Base-by-base conservation (phyloP, 2,888 invertebrate genomes). In the Drosophila maculinotata region DNA sequence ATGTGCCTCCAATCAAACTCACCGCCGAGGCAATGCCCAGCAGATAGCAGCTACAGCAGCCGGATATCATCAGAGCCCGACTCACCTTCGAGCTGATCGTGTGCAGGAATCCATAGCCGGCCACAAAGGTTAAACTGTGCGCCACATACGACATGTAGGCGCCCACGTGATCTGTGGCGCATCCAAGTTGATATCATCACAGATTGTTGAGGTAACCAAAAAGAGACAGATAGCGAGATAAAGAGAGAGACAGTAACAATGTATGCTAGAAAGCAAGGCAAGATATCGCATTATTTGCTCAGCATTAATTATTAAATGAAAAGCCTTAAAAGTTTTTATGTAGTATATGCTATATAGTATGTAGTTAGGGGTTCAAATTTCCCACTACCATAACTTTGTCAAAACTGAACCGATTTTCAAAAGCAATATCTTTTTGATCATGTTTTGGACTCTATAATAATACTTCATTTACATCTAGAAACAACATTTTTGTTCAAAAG, bases 61-160 rank as follows among this genome's bases (percentile, higher is more conserved):
- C 69, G 15, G 90, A 85, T 1, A 90, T 48, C 53, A 90, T 62
- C 4, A 88, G 60, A 6, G 90, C 68, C 0, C 90, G 90, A 4
- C 77, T 82, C 6, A 56, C 38, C 73, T 87, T 90, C 5, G 86
- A 76, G 62, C 85, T 80, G n/a, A 89, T 89, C 5, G 88, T 82
- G 47, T 87, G 89, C 33, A 90, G 65, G 20, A 88, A 90, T 30
- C 89, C 89, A 9, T 88, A 76, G 9, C 89, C 89, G 23, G 88
- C 83, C 25, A 90, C 63, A 62, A 88, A 90, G 30, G 85, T 90
- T 26, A 90, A 36, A 26, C 90, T 90, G 59, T 90, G 89, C n/a
- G 80, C 89, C 45, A 89, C 57, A 74, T 90, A 90, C 5, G 90
- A 88, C 41, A 90, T 79, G 49, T 88, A 90, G 6, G 90, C 87